phyloP scores from a whole-genome alignment of 2,797 vertebrate genomes.

The Ceyx erithaca region DNA sequence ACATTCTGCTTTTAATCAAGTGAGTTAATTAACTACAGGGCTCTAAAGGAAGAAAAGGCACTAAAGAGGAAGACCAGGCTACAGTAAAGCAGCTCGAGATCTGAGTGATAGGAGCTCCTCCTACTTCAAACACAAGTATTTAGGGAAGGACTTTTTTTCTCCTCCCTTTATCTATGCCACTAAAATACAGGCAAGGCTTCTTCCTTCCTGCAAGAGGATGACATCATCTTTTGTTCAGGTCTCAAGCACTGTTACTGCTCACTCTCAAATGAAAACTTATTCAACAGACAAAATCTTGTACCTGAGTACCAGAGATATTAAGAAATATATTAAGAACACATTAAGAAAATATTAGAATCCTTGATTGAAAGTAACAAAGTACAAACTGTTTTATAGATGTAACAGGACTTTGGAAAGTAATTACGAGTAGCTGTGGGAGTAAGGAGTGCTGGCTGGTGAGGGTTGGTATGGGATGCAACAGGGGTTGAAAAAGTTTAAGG shows the following conservation, averaged over 20 bases:
- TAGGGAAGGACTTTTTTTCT: background rate
- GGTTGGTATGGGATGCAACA: background rate
- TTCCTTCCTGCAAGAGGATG: conserved; percentile 25
- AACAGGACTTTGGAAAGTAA: background rate
- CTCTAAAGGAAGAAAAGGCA: conserved; percentile 9
- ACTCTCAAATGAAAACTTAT: background rate
- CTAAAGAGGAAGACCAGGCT: conserved; percentile 50
- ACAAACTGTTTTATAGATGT: background rate
- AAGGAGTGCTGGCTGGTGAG: background rate
- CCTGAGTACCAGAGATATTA: background rate
- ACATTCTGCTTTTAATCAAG: conserved; percentile 40
- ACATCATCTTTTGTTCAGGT: conserved; percentile 8
- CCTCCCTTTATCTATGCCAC: conserved; percentile 1
- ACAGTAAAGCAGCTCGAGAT: conserved; percentile 50
- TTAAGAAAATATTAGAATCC: background rate
- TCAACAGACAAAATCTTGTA: background rate
- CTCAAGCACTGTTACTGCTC: background rate
- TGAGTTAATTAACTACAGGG: conserved; percentile 46
- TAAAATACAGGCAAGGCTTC: conserved; percentile 14
- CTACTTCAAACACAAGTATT: conserved; percentile 37
- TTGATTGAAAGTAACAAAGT: background rate
- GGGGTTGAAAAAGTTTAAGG: background rate
- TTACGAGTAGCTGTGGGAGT: background rate
- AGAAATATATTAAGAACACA: background rate
- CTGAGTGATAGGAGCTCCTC: conserved; percentile 5